These are phyloP conservation scores for Morus bassanus DNA, from an alignment of 2,797 vertebrate genomes.

Conservation along the genomic window DNA sequence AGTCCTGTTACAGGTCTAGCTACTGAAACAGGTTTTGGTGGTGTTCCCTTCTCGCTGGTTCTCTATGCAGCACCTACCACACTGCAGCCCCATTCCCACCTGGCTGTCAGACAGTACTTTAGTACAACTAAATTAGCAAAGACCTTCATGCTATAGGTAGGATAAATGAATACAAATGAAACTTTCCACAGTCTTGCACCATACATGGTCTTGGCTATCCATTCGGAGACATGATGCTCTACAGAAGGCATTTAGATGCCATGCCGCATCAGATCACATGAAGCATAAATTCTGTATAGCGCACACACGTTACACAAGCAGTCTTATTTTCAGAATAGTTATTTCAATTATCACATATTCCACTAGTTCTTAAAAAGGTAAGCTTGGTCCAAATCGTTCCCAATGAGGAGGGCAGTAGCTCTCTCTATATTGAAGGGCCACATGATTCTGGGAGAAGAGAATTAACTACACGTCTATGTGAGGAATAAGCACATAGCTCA, in stretches of 20 bases:
- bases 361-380: not conserved
- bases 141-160: not conserved
- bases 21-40: not conserved
- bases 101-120: not conserved
- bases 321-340: not conserved
- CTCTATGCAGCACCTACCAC: not conserved
- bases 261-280: rapidly evolving
- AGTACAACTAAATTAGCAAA: not conserved
- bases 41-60: not conserved
- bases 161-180: not conserved
- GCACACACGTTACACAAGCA: not conserved
- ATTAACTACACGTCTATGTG: not conserved
- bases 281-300: not conserved
- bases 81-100: not conserved
- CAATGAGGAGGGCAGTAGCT: not conserved
- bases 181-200: not conserved
- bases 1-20: not conserved
- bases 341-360: not conserved
- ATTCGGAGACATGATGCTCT: not conserved
- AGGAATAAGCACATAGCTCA: not conserved
- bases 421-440: not conserved
- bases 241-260: not conserved
- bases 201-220: rapidly evolving
- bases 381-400: not conserved
- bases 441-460: not conserved